Evolutionary conservation across 2,797 vertebrate genomes (phyloP).

Genomic region (Sitta carolinensis): DNA sequence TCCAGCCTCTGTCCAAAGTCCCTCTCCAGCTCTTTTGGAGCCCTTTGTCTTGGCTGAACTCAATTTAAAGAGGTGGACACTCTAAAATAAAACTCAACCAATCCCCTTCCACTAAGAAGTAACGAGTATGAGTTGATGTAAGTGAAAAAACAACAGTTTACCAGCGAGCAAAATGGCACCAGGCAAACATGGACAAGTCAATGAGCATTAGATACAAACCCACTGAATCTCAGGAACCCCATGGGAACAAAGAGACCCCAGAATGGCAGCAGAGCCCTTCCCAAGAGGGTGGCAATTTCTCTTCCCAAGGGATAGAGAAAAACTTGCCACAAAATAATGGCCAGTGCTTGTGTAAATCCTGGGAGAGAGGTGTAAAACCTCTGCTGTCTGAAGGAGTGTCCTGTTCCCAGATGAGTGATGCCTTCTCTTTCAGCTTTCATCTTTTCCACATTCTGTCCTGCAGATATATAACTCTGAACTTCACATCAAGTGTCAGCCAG

Average conservation of each 20-base stretch:
- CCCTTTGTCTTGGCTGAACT: background rate
- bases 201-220: background rate
- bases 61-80: background rate
- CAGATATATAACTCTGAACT: too few species aligned
- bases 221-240: fast-evolving
- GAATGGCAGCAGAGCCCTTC: fast-evolving
- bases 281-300: background rate
- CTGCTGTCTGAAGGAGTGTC: background rate
- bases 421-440: too few species aligned
- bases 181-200: background rate
- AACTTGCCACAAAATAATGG: background rate
- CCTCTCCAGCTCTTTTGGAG: too few species aligned
- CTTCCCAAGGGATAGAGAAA: background rate
- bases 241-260: fast-evolving
- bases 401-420: background rate
- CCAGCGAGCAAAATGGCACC: fast-evolving
- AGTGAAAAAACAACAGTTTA: background rate
- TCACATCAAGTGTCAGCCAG: too few species aligned
- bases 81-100: background rate
- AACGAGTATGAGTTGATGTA: fast-evolving
- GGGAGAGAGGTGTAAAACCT: background rate
- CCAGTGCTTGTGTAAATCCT: background rate
- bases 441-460: too few species aligned
- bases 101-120: background rate
- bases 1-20: background rate